Evolutionary conservation across 37 sponge, comb jelly and placozoan species (phyloP).

Genomic region (Geodia barretti): DNA sequence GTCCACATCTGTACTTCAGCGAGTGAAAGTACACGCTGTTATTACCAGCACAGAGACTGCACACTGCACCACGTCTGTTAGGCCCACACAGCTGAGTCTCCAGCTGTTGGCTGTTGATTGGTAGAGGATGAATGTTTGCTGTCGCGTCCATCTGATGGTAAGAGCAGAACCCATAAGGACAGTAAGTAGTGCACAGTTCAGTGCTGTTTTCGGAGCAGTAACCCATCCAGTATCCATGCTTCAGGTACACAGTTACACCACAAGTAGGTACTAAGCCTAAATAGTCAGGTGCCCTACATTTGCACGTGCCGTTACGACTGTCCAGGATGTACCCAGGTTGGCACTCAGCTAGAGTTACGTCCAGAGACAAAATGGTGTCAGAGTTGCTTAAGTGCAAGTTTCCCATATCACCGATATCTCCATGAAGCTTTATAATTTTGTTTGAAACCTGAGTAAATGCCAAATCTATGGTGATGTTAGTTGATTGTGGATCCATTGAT

Average conservation of each 20-base stretch:
- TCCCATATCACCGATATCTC: neutral
- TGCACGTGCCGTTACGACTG: neutral
- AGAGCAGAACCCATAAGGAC: neutral
- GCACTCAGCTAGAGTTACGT: neutral
- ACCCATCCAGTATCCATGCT: neutral
- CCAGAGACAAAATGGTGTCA: neutral
- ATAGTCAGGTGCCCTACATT: neutral
- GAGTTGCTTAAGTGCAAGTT: neutral
- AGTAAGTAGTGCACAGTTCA: neutral
- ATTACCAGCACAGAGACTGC: neutral
- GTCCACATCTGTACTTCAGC: neutral
- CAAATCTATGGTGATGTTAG: neutral
- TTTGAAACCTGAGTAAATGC: neutral
- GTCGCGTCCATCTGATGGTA: neutral
- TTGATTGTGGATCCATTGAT: neutral
- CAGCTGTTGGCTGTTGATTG: neutral
- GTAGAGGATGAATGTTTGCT: neutral
- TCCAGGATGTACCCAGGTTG: neutral
- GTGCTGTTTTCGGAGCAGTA: neutral
- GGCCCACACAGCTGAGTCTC: neutral
- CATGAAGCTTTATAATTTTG: neutral
- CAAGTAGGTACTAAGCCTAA: neutral
- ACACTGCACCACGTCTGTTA: neutral
- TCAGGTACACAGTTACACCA: neutral
- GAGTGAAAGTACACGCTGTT: neutral